Percentiles rank a stretch among this genome's conserved stretches.
Conservation (phyloP, 2,888 invertebrate genomes). For the Sussaba pulchella region DNA sequence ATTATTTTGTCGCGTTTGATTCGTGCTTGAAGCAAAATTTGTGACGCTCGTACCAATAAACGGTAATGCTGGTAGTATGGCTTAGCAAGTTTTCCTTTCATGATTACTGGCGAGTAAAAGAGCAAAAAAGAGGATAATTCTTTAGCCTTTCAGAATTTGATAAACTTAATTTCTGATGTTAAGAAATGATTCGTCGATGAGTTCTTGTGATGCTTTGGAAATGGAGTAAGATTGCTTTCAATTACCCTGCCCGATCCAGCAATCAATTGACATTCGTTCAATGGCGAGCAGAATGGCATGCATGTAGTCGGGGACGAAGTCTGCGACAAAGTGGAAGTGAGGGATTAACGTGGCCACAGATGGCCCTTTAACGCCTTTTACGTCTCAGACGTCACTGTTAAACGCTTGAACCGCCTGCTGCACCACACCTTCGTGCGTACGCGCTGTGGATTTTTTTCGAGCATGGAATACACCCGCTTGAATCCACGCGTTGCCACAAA, state of each 20-base stretch:
- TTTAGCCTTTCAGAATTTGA: conserved; percentile 37
- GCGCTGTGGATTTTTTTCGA: conserved; percentile 6
- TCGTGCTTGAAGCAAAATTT: conserved; percentile 13
- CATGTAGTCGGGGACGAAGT: no score
- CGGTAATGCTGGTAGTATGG: conserved; percentile 43
- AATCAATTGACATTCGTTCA: background rate
- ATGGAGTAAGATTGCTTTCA: conserved; percentile 29
- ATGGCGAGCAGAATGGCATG: conserved; percentile 13
- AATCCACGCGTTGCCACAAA: conserved; percentile 17
- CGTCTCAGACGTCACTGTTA: background rate
- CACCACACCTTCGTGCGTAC: conserved; percentile 31
- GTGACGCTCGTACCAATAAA: conserved; percentile 10
- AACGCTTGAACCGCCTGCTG: conserved; percentile 3
- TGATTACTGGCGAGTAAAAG: conserved; percentile 22
- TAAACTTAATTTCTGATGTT: conserved; percentile 26
- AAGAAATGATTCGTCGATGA: conserved; percentile 19
- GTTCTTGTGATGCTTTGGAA: conserved; percentile 24
- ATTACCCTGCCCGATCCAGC: conserved; percentile 10
- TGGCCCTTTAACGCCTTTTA: conserved; percentile 51
- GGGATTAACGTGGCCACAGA: conserved; percentile 22
- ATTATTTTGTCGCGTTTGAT: conserved; percentile 28
- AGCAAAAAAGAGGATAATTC: conserved; percentile 40
- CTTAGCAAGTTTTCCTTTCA: conserved; percentile 23
- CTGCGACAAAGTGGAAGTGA: conserved; percentile 21
- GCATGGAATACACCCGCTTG: conserved; percentile 5